Percentiles rank a stretch among this genome's conserved stretches.
Evolutionary conservation across 2,113 vertebrate genomes (phyloP).

Genomic region (Sterrhoptilus dennistouni): DNA sequence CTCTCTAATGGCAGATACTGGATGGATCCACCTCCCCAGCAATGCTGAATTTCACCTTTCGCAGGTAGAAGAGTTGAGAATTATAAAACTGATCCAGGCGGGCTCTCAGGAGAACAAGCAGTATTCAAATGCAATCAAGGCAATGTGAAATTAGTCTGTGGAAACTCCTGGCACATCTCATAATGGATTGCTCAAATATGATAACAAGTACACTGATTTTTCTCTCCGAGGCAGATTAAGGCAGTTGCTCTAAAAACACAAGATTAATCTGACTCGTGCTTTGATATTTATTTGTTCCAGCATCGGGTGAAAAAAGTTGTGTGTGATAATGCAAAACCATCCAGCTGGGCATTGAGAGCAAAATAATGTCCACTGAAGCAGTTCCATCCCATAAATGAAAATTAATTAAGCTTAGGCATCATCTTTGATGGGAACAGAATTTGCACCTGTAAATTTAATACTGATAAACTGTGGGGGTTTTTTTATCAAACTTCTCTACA

Average conservation of each 20-base stretch:
- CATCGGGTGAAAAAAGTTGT: neutral
- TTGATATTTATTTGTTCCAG: neutral
- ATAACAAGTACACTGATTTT: neutral
- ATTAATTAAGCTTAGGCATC: constrained; percentile 53
- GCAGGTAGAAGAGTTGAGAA: neutral
- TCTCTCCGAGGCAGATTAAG: neutral
- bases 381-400: constrained; percentile 57
- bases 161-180: neutral
- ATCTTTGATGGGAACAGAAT: constrained; percentile 29
- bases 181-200: neutral
- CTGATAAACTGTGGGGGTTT: neutral
- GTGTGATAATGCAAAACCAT: neutral
- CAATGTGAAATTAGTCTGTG: neutral
- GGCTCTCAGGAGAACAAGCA: constrained; percentile 14
- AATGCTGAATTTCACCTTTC: neutral
- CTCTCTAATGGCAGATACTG: neutral
- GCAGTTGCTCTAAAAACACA: neutral
- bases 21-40: neutral
- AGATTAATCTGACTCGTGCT: neutral
- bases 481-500: constrained; percentile 16
- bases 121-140: constrained; percentile 42
- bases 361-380: constrained; percentile 11
- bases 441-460: constrained; percentile 54
- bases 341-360: neutral
- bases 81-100: neutral